phyloP scores from a whole-genome alignment of 2,797 vertebrate genomes.

The Microchirus variegatus region DNA sequence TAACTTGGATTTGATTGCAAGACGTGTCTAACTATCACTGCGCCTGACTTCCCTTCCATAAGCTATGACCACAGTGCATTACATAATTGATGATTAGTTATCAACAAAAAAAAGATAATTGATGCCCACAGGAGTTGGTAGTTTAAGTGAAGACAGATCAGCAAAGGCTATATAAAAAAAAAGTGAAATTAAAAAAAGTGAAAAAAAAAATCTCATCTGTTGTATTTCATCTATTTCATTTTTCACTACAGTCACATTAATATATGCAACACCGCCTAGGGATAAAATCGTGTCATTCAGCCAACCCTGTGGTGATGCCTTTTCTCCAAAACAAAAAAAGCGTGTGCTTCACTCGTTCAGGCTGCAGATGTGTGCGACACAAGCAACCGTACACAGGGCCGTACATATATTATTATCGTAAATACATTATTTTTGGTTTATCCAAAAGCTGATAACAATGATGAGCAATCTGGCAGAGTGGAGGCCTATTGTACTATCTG shows the following conservation, averaged over 20 bases:
- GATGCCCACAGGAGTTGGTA: constrained; percentile 60
- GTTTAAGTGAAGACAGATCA: constrained; percentile 62
- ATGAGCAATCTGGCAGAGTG: constrained; percentile 1
- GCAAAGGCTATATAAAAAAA: constrained; percentile 46
- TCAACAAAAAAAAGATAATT: constrained; percentile 65
- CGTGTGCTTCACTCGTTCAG: constrained; percentile 21
- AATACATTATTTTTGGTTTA: constrained; percentile 2
- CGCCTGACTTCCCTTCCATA: constrained; percentile 47
- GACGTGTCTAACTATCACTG: constrained; percentile 58
- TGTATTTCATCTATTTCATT: constrained; percentile 41
- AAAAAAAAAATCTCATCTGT: constrained; percentile 38
- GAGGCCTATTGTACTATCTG: constrained; percentile 8
- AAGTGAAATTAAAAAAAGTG: constrained; percentile 23
- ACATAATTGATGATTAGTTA: constrained; percentile 74
- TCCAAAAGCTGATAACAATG: constrained; percentile 18
- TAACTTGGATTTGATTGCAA: constrained; percentile 51
- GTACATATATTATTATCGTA: no score
- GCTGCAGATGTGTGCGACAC: constrained; percentile 42
- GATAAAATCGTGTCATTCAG: constrained; percentile 52
- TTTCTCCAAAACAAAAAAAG: constrained; percentile 43
- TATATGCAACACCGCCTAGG: constrained; percentile 34
- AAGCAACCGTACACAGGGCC: constrained; percentile 30
- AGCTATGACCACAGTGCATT: constrained; percentile 47
- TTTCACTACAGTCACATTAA: constrained; percentile 48
- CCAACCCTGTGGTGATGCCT: constrained; percentile 42